phyloP scores from a whole-genome alignment of 23 tunicate genomes.

The Ascidia mentula region DNA sequence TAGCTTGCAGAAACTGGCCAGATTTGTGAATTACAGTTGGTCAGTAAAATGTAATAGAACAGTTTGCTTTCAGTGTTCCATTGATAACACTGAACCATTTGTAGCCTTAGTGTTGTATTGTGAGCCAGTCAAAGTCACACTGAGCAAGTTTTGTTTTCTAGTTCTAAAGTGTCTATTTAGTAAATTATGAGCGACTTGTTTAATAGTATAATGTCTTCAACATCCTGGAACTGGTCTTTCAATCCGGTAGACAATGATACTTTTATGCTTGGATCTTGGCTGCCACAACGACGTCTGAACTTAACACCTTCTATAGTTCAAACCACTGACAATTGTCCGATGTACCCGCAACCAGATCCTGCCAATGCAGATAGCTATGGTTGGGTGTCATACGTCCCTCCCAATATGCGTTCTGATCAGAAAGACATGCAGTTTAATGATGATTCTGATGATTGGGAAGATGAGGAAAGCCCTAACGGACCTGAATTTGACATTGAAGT shows the following conservation, averaged over 20 bases:
- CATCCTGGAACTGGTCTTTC: constrained; percentile 13
- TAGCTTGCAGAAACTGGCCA: too few relatives aligned
- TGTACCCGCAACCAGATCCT: background rate
- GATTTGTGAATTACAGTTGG: too few relatives aligned
- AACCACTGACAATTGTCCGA: background rate
- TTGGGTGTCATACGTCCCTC: background rate
- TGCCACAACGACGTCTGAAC: background rate
- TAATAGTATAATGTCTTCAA: background rate
- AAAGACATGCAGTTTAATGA: background rate
- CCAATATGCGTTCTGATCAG: background rate
- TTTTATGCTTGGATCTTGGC: background rate
- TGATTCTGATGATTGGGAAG: background rate
- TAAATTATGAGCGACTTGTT: background rate
- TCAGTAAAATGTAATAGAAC: too few relatives aligned
- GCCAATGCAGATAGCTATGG: background rate
- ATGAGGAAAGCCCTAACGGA: background rate
- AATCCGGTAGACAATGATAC: background rate
- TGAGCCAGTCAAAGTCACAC: too few relatives aligned
- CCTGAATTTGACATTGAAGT: background rate
- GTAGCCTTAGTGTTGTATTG: too few relatives aligned
- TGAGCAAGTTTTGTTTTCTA: background rate
- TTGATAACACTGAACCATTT: too few relatives aligned
- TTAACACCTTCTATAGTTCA: background rate
- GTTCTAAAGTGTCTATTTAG: too few relatives aligned
- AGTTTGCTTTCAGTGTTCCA: too few relatives aligned